phyloP scores from a whole-genome alignment of 2,113 vertebrate genomes.

The Cyprinus carpio region DNA sequence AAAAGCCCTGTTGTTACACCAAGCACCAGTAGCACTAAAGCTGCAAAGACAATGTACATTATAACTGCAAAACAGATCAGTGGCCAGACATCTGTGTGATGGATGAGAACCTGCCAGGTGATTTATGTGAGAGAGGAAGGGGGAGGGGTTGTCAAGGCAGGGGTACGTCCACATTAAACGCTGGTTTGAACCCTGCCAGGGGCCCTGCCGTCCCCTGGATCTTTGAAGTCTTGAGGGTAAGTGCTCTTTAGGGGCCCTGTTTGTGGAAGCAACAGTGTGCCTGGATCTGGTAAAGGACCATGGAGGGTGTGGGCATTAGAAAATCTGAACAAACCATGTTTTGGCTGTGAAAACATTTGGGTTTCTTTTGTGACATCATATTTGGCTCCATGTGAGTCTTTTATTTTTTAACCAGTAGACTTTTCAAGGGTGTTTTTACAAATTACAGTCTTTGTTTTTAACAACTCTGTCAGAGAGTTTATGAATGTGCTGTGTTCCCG shows the following conservation, averaged over 20 bases:
- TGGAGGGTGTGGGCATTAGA: background rate
- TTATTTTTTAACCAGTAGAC: background rate
- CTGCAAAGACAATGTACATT: background rate
- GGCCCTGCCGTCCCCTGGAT: background rate
- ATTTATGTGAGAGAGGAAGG: constrained; percentile 29
- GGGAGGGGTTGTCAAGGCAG: background rate
- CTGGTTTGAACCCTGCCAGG: constrained; percentile 15
- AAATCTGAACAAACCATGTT: background rate
- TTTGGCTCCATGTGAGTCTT: background rate
- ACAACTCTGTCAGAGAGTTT: constrained; percentile 13
- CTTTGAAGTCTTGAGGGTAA: constrained; percentile 31
- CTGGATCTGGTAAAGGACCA: background rate
- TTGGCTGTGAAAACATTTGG: background rate
- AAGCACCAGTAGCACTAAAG: background rate
- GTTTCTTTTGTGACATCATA: constrained; percentile 8
- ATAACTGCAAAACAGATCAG: background rate
- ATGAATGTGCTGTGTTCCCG: constrained; percentile 7
- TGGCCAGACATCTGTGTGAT: constrained; percentile 1
- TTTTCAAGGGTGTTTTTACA: background rate
- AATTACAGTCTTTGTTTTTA: constrained; percentile 3
- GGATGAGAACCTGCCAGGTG: constrained; percentile 17
- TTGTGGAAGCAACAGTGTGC: constrained; percentile 15
- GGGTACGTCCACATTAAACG: constrained; percentile 37
- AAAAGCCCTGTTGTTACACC: no score
- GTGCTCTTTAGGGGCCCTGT: constrained; percentile 30